Conservation (phyloP, 53 echinoderm and acorn worm species). For the Paracentrotus lividus region DNA sequence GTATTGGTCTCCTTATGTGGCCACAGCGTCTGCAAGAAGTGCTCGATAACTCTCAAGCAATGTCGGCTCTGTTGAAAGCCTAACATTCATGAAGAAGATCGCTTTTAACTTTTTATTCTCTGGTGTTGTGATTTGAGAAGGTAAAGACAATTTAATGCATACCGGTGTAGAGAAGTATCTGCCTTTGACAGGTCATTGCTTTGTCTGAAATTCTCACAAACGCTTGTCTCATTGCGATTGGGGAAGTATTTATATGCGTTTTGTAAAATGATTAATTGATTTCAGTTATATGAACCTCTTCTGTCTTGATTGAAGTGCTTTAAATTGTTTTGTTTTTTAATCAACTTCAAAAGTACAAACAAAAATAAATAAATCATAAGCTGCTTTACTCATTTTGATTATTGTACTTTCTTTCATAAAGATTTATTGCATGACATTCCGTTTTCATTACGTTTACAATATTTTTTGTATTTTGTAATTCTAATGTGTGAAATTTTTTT, state of each 20-base stretch:
- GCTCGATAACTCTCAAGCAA: conserved; percentile 79
- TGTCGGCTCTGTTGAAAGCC: conserved; percentile 91
- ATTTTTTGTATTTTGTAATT: not conserved
- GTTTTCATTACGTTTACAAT: conserved; percentile 1
- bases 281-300: not conserved
- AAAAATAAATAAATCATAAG: too few species aligned
- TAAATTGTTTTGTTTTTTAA: not conserved
- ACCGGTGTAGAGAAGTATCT: not conserved
- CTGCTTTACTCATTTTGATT: too few species aligned
- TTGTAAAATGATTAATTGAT: not conserved
- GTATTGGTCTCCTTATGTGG: conserved; percentile 94
- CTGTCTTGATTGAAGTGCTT: not conserved
- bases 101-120: conserved; percentile 48
- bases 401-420: conserved; percentile 22
- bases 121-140: not conserved
- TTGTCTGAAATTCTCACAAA: not conserved
- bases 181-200: not conserved
- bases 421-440: conserved; percentile 36
- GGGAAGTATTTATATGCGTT: conserved; percentile 21
- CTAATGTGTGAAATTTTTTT: not conserved
- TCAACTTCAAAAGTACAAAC: not conserved
- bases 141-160: not conserved
- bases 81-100: conserved; percentile 85
- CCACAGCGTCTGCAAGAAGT: conserved; percentile 90
- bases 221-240: not conserved